Conservation (phyloP, 2,888 invertebrate species). For the Cantharis flavilabris region DNA sequence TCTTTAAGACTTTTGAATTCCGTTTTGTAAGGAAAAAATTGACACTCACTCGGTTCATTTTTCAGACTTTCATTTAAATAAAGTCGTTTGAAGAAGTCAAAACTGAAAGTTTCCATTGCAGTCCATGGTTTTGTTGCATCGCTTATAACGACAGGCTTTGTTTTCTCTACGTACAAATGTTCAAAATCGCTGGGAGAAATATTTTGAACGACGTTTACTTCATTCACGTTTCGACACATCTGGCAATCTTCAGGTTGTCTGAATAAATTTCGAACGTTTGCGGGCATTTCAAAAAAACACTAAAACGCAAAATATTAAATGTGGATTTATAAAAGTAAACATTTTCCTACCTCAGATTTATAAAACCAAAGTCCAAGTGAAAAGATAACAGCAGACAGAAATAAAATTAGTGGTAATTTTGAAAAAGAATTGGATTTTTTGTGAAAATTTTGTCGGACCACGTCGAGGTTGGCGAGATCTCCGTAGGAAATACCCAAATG, state of each 20-base stretch:
- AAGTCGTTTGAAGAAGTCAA: slow-evolving; percentile 81
- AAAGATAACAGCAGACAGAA: slow-evolving; percentile 10
- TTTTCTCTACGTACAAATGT: slow-evolving; percentile 73
- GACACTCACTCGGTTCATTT: slow-evolving; percentile 64
- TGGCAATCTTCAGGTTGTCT: slow-evolving; percentile 82
- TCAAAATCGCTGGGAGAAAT: slow-evolving; percentile 74
- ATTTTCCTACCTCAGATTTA: slow-evolving; percentile 28
- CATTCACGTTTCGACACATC: slow-evolving; percentile 70
- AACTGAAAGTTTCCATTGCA: slow-evolving; percentile 64
- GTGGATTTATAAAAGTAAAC: not conserved
- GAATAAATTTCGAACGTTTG: slow-evolving; percentile 57
- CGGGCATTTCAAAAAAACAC: slow-evolving; percentile 51
- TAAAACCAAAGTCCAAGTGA: not conserved
- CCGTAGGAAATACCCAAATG: slow-evolving; percentile 30
- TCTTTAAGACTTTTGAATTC: slow-evolving; percentile 78
- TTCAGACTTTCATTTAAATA: slow-evolving; percentile 63
- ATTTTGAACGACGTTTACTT: slow-evolving; percentile 68
- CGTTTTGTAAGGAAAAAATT: slow-evolving; percentile 93
- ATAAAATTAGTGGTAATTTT: slow-evolving; percentile 1
- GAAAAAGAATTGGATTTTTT: slow-evolving; percentile 4
- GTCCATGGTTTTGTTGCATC: slow-evolving; percentile 85
- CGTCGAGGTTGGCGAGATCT: slow-evolving; percentile 28
- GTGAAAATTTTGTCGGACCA: slow-evolving; percentile 10
- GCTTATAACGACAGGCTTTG: slow-evolving; percentile 80
- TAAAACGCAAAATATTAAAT: slow-evolving; percentile 31